Conservation (phyloP, 2,113 vertebrate genomes). For the Anoura caudifer region DNA sequence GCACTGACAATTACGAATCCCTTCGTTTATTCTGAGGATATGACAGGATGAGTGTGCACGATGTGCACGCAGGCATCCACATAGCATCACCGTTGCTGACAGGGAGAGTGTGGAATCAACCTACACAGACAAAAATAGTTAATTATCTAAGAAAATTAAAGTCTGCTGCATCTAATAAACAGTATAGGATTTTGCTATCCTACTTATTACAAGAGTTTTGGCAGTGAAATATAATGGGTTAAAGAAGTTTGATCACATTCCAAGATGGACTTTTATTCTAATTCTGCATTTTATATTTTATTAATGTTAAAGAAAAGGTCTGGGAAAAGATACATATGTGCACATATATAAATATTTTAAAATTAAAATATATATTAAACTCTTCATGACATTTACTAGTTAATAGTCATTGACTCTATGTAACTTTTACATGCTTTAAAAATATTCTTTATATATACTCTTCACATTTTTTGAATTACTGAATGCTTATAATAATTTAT, state of each 20-base stretch:
- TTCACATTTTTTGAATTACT: background rate
- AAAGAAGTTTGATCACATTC: background rate
- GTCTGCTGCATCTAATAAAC: background rate
- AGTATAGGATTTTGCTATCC: background rate
- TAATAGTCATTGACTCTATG: background rate
- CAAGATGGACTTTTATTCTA: background rate
- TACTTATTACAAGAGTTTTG: background rate
- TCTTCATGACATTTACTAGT: background rate
- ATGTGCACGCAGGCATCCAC: fast-evolving
- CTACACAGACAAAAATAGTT: background rate
- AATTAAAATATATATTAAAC: background rate
- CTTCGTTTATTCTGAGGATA: background rate
- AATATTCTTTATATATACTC: background rate
- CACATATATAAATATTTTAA: background rate
- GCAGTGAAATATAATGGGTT: background rate
- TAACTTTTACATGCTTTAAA: background rate
- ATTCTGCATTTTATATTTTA: background rate
- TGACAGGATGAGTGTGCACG: background rate
- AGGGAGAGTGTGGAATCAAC: background rate
- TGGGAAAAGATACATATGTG: background rate
- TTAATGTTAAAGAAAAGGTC: background rate
- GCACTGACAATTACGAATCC: background rate
- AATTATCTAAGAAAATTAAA: background rate
- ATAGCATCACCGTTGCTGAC: background rate
- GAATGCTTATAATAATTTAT: background rate